phyloP scores from a whole-genome alignment of 2,113 vertebrate species.

The Glaucomys volans region DNA sequence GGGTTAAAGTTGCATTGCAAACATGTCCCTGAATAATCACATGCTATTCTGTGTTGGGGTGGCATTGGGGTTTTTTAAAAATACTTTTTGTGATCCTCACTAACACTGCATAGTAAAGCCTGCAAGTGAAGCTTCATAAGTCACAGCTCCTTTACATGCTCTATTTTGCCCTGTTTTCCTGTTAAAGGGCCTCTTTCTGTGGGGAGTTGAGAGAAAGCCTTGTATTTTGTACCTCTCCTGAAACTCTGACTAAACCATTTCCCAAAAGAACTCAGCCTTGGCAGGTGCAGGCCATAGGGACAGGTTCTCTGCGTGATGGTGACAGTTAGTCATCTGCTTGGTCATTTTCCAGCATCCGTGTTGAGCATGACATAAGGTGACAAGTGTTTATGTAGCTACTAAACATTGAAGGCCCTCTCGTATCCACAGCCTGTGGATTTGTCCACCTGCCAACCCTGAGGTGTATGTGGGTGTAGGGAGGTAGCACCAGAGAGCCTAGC shows the following conservation, averaged over 20 bases:
- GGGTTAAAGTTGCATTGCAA: slow-evolving; percentile 70
- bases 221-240: slow-evolving; percentile 68
- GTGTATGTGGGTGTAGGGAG: too few relatives aligned
- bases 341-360: slow-evolving; percentile 43
- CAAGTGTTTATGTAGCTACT: slow-evolving; percentile 34
- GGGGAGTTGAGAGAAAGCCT: slow-evolving; percentile 77
- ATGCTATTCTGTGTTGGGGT: slow-evolving; percentile 60
- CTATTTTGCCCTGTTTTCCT: slow-evolving; percentile 74
- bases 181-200: slow-evolving; percentile 75
- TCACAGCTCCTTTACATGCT: slow-evolving; percentile 69
- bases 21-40: slow-evolving; percentile 60
- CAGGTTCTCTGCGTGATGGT: not conserved
- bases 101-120: slow-evolving; percentile 10
- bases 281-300: slow-evolving; percentile 31
- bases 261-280: not conserved
- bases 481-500: not conserved
- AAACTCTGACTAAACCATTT: slow-evolving; percentile 25
- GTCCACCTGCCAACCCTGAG: not conserved
- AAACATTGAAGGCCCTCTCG: not conserved
- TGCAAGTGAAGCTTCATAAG: slow-evolving; percentile 77
- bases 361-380: slow-evolving; percentile 55
- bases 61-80: slow-evolving; percentile 43
- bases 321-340: slow-evolving; percentile 26
- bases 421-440: not conserved
- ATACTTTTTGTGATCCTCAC: not conserved